Percentiles rank a stretch among this genome's conserved stretches.
Conservation (phyloP, 1,140 invertebrate species). For the Drosophila pandora region DNA sequence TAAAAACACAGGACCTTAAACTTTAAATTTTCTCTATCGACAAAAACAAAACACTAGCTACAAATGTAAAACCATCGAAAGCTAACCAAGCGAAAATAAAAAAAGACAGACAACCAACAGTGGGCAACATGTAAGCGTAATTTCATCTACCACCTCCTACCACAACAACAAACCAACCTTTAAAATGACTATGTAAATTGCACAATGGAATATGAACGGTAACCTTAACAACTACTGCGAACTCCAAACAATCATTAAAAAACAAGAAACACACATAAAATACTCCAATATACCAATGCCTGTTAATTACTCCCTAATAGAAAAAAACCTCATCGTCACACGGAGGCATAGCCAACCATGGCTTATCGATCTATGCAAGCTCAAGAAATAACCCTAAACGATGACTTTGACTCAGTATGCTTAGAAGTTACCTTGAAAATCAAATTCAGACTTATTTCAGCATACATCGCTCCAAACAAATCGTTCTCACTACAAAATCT, state of each 20-base stretch:
- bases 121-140: background rate
- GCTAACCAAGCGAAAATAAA: slow-evolving; percentile 5
- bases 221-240: slow-evolving; percentile 8
- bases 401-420: slow-evolving; percentile 26
- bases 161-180: background rate
- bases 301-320: too few species aligned
- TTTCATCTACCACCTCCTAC: slow-evolving; percentile 5
- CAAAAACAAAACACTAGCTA: slow-evolving; percentile 17
- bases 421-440: slow-evolving; percentile 11
- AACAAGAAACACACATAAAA: background rate
- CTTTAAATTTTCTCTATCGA: slow-evolving; percentile 4
- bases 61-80: slow-evolving; percentile 12
- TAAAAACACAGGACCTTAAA: slow-evolving; percentile 22
- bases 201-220: slow-evolving; percentile 10
- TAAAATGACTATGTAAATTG: slow-evolving; percentile 7
- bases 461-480: slow-evolving; percentile 14
- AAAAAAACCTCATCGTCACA: too few species aligned
- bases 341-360: too few species aligned
- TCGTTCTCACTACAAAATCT: slow-evolving; percentile 1
- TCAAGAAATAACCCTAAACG: background rate
- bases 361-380: too few species aligned
- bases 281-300: too few species aligned
- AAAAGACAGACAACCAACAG: background rate
- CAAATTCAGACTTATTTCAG: slow-evolving; percentile 8
- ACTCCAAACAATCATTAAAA: slow-evolving; percentile 14